A percentile compares a stretch with the other conserved stretches of the same genome.
Conservation (phyloP, 2,888 invertebrate genomes). For the Catonia carolina region DNA sequence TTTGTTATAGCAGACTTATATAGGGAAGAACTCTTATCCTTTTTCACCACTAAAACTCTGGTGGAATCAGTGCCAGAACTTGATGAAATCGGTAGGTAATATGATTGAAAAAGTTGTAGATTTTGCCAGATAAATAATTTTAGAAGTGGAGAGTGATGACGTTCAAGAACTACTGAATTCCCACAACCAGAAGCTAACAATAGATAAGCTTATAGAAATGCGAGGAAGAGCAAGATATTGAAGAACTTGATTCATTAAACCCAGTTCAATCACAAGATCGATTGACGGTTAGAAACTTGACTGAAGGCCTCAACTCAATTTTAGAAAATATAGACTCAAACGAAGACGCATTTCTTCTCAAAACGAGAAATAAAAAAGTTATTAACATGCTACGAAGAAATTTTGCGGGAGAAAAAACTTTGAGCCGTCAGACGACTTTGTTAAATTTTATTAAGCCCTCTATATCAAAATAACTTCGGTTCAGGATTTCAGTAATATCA, state of each 20-base stretch:
- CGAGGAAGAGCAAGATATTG: neutral
- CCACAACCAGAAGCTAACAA: neutral
- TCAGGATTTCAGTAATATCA: too few relatives aligned
- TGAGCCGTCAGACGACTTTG: neutral
- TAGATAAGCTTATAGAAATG: neutral
- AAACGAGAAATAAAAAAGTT: neutral
- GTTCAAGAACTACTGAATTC: too few relatives aligned
- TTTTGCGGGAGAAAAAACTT: neutral
- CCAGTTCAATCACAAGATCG: too few relatives aligned
- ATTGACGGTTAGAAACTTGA: too few relatives aligned
- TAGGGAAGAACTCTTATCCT: too few relatives aligned
- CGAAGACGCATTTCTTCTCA: neutral
- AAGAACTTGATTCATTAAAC: slow-evolving; percentile 5
- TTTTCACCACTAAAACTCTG: slow-evolving; percentile 2
- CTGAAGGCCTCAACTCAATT: too few relatives aligned
- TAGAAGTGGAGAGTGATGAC: slow-evolving; percentile 4
- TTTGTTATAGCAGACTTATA: too few relatives aligned
- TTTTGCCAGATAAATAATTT: slow-evolving; percentile 2
- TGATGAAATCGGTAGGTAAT: slow-evolving; percentile 8
- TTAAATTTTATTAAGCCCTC: too few relatives aligned
- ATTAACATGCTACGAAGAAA: neutral
- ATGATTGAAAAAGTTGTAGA: slow-evolving; percentile 2
- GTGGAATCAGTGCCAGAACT: neutral
- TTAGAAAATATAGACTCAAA: slow-evolving; percentile 14
- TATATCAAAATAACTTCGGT: too few relatives aligned